These are phyloP conservation scores for Dinothrombium tinctorium DNA, from an alignment of 1,140 invertebrate genomes.

Conservation along the genomic window DNA sequence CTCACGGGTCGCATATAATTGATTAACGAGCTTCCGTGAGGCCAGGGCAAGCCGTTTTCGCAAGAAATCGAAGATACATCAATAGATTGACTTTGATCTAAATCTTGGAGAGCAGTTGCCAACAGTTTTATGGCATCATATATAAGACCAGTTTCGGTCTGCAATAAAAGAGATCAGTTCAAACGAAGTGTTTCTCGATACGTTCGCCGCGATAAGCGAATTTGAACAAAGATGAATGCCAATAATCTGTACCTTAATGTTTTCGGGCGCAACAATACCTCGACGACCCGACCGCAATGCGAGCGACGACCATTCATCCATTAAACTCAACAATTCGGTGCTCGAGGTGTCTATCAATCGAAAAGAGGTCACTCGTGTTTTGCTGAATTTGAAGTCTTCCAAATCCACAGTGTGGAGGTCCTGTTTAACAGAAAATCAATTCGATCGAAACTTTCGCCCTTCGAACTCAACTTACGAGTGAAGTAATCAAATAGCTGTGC, in stretches of 20 bases:
- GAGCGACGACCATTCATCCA: slow-evolving; percentile 5
- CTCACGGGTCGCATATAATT: slow-evolving; percentile 93
- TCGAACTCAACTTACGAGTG: slow-evolving; percentile 14
- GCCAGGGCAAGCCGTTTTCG: slow-evolving; percentile 35
- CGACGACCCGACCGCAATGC: not conserved
- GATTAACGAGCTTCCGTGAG: slow-evolving; percentile 72
- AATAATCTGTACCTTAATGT: not conserved
- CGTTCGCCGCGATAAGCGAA: not conserved
- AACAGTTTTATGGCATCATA: slow-evolving; percentile 25
- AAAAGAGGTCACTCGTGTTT: slow-evolving; percentile 17
- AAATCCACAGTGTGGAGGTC: slow-evolving; percentile 18
- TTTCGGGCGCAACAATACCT: not conserved
- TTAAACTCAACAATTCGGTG: slow-evolving; percentile 6
- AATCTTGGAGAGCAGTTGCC: slow-evolving; percentile 20
- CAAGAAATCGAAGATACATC: slow-evolving; percentile 19
- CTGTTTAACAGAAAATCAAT: slow-evolving; percentile 9
- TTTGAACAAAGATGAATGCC: not conserved
- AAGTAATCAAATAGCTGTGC: slow-evolving; percentile 46
- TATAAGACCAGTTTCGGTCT: slow-evolving; percentile 25
- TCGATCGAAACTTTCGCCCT: no score
- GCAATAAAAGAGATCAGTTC: not conserved
- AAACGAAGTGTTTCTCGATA: not conserved
- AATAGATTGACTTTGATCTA: slow-evolving; percentile 18
- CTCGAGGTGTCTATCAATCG: slow-evolving; percentile 32
- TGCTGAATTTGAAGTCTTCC: slow-evolving; percentile 17